phyloP scores from a whole-genome alignment of 2,888 invertebrate species.

The Drosophila longiperda region DNA sequence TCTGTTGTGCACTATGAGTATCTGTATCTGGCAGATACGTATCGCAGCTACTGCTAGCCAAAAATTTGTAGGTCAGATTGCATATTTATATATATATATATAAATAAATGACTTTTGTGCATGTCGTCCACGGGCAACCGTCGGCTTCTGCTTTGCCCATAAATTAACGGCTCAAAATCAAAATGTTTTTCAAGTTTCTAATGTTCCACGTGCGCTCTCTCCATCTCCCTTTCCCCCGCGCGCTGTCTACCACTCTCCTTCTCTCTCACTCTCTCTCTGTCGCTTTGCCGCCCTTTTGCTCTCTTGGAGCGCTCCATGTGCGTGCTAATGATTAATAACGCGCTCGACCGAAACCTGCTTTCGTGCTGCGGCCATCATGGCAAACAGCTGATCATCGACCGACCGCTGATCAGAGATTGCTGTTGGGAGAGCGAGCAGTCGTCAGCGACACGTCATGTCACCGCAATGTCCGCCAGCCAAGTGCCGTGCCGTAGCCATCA shows the following conservation, averaged over 20 bases:
- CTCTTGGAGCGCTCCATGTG: constrained; percentile 13
- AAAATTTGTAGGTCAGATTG: constrained; percentile 63
- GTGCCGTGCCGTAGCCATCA: constrained; percentile 53
- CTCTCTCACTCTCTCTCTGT: neutral
- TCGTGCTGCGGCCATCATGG: constrained; percentile 76
- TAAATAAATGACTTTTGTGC: constrained; percentile 79
- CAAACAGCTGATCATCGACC: constrained; percentile 68
- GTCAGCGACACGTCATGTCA: constrained; percentile 61
- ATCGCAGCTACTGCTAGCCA: constrained; percentile 65
- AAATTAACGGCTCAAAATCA: constrained; percentile 67
- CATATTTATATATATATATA: constrained; percentile 5
- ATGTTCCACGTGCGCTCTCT: constrained; percentile 26
- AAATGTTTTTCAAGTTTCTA: constrained; percentile 48
- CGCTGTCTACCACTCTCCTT: neutral
- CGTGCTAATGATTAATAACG: constrained; percentile 73
- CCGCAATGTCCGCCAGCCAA: constrained; percentile 62
- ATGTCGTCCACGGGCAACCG: constrained; percentile 61
- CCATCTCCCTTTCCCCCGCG: constrained; percentile 5
- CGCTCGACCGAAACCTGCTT: constrained; percentile 67
- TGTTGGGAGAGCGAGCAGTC: neutral
- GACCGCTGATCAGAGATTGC: neutral
- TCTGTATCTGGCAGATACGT: constrained; percentile 67
- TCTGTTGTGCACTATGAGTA: constrained; percentile 23
- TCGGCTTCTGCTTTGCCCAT: constrained; percentile 64
- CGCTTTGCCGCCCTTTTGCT: constrained; percentile 1